phyloP scores from a whole-genome alignment of 2,797 vertebrate species.

The Gorsachius magnificus region DNA sequence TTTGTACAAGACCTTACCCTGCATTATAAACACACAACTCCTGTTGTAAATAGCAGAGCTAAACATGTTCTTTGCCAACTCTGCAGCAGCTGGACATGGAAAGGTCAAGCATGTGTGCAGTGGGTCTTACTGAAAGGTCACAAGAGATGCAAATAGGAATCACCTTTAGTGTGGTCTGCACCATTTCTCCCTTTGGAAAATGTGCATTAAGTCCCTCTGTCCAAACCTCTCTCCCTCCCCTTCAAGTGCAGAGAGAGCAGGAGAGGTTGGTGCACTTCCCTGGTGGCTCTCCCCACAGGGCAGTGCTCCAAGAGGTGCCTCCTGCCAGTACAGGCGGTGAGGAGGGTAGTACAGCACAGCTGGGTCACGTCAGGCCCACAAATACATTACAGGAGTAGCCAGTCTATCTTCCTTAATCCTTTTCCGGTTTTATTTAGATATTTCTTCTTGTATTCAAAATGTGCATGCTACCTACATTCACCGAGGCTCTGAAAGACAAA shows the following conservation, averaged over 20 bases:
- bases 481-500: neutral
- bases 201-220: neutral
- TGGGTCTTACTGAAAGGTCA: constrained; percentile 40
- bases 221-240: neutral
- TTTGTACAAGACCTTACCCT: neutral
- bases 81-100: constrained; percentile 14
- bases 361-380: neutral
- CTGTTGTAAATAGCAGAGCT: constrained; percentile 6
- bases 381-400: neutral
- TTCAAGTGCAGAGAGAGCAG: neutral
- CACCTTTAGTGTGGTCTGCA: neutral
- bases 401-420: neutral
- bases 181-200: neutral
- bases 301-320: neutral
- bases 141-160: constrained; percentile 27
- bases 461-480: neutral
- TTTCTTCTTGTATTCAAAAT: neutral
- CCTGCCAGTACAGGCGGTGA: neutral
- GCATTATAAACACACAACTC: neutral
- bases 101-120: constrained; percentile 38
- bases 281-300: neutral
- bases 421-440: neutral
- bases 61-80: neutral
- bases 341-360: neutral
- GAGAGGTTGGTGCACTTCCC: neutral